These are phyloP conservation scores for Catocala sponsa DNA, from an alignment of 2,888 invertebrate genomes.

Conservation along the genomic window DNA sequence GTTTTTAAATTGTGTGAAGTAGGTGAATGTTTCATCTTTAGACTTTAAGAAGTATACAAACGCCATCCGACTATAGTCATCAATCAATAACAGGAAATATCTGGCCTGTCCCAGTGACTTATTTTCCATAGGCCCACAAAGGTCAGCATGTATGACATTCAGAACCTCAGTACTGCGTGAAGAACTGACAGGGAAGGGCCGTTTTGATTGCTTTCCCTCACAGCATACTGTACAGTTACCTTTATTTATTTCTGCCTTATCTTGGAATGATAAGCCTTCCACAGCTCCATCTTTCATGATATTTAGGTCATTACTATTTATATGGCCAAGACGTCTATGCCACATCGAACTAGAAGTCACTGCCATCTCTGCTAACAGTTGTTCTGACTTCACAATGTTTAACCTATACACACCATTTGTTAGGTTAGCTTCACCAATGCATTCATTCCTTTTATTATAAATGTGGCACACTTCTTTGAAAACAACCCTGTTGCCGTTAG, in stretches of 20 bases:
- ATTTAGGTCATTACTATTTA: conserved; percentile 1
- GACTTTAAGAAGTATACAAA: conserved; percentile 3
- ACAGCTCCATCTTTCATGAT: not conserved
- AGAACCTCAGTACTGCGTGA: no score
- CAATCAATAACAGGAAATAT: not conserved
- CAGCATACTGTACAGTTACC: no score
- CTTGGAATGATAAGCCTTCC: not conserved
- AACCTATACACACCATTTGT: conserved; percentile 16
- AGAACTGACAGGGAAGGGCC: no score
- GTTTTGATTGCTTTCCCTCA: no score
- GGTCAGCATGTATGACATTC: no score
- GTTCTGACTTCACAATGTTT: conserved; percentile 10
- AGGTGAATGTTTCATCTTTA: conserved; percentile 3
- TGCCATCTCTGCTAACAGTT: conserved; percentile 5
- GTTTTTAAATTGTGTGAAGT: not conserved
- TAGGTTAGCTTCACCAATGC: no score
- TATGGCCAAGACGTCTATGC: conserved; percentile 1
- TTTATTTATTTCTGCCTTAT: no score
- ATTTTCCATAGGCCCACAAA: no score
- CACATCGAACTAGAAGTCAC: not conserved
- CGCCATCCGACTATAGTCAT: conserved; percentile 4
- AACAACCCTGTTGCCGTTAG: no score
- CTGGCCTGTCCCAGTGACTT: not conserved
- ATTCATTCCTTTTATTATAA: no score
- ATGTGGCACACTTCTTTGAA: no score